A percentile compares a stretch with the other conserved stretches of the same genome.
Evolutionary conservation across 1,140 invertebrate species (phyloP).

Genomic region (Marisa cornuarietis): DNA sequence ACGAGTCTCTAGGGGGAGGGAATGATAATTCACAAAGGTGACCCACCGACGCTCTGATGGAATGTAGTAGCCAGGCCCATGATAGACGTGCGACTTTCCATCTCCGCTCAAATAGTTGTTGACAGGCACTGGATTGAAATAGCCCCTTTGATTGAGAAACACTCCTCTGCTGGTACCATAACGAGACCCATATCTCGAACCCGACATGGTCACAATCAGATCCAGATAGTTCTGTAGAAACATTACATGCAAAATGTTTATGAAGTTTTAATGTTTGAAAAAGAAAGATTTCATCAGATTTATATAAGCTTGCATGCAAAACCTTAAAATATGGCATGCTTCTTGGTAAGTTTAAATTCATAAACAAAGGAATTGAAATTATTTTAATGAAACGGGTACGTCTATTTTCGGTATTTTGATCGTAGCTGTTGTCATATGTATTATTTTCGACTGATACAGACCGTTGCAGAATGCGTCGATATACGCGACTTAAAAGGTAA

Average conservation of each 20-base stretch:
- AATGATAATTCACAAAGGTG: constrained; percentile 45
- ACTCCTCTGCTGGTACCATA: constrained; percentile 34
- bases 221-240: too few species aligned
- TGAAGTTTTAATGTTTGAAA: too few species aligned
- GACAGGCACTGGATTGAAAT: constrained; percentile 47
- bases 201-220: constrained; percentile 22
- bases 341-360: too few species aligned
- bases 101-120: constrained; percentile 53
- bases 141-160: constrained; percentile 40
- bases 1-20: constrained; percentile 46
- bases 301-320: neutral
- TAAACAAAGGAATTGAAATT: too few species aligned
- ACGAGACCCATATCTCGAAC: constrained; percentile 25
- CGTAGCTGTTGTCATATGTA: too few species aligned
- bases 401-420: too few species aligned
- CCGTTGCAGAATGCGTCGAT: too few species aligned
- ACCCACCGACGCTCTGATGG: constrained; percentile 51
- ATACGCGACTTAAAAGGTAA: too few species aligned
- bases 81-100: constrained; percentile 53
- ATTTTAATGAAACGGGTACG: too few species aligned
- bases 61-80: constrained; percentile 58
- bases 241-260: too few species aligned
- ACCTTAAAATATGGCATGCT: neutral
- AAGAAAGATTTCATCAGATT: too few species aligned
- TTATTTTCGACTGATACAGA: too few species aligned